Percentiles rank a stretch among this genome's conserved stretches.
Conservation (phyloP, 2,888 invertebrate species). For the Sinodicranocentrus sp. region DNA sequence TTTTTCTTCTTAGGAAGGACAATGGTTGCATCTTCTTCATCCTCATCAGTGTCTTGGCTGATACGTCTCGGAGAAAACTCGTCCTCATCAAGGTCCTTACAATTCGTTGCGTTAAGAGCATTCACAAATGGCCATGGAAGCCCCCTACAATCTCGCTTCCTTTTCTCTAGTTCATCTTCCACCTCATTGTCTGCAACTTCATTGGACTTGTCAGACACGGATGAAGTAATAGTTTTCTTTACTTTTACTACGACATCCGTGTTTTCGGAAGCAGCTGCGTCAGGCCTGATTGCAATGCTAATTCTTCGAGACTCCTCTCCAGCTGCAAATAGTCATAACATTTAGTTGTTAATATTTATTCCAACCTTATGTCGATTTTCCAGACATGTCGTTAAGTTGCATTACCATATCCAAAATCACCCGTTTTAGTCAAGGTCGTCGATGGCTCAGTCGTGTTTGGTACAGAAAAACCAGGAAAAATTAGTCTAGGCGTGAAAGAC, state of each 20-base stretch:
- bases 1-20: constrained; percentile 43
- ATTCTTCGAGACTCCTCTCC: constrained; percentile 49
- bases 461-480: constrained; percentile 44
- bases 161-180: constrained; percentile 30
- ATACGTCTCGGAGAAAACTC: constrained; percentile 15
- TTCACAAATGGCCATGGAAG: constrained; percentile 60
- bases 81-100: constrained; percentile 29
- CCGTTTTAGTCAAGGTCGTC: background rate
- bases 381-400: no score
- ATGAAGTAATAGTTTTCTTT: constrained; percentile 7
- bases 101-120: constrained; percentile 49
- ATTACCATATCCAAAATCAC: constrained; percentile 7
- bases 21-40: constrained; percentile 45
- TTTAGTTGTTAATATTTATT: background rate
- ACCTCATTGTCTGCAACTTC: constrained; percentile 2
- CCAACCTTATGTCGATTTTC: constrained; percentile 3
- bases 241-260: constrained; percentile 44
- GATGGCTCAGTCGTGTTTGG: constrained; percentile 36
- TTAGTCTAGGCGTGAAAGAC: constrained; percentile 26
- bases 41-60: constrained; percentile 10
- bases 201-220: constrained; percentile 33
- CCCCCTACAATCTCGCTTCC: constrained; percentile 44
- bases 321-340: constrained; percentile 5
- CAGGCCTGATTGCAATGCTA: constrained; percentile 43
- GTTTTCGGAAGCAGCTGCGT: constrained; percentile 32